Percentiles rank a stretch among this genome's conserved stretches.
Conservation (phyloP, 1,140 invertebrate genomes). For the Nasonia vitripennis region DNA sequence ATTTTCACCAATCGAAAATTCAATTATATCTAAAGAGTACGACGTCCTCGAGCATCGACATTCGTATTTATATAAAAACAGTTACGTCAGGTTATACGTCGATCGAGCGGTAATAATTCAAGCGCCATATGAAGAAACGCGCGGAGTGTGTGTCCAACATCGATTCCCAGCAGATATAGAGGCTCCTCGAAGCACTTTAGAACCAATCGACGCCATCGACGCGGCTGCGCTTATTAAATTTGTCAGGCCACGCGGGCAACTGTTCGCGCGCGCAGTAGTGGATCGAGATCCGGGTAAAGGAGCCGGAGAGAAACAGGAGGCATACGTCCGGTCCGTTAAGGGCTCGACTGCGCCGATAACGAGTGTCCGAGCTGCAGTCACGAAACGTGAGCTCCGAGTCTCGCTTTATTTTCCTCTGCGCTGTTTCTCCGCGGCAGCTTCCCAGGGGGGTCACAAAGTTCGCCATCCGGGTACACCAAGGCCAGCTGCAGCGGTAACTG, state of each 20-base stretch:
- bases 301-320: slow-evolving; percentile 37
- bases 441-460: slow-evolving; percentile 60
- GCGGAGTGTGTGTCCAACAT: too few relatives aligned
- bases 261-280: background rate
- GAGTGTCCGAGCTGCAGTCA: slow-evolving; percentile 50
- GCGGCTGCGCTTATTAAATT: slow-evolving; percentile 36
- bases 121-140: too few relatives aligned
- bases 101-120: too few relatives aligned
- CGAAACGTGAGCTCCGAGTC: slow-evolving; percentile 45
- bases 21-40: too few relatives aligned
- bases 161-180: background rate
- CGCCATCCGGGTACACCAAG: slow-evolving; percentile 50
- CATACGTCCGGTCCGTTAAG: slow-evolving; percentile 25
- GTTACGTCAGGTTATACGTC: too few relatives aligned
- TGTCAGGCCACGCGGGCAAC: background rate
- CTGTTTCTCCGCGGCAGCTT: slow-evolving; percentile 31
- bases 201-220: background rate
- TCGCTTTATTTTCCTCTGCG: slow-evolving; percentile 16
- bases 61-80: too few relatives aligned
- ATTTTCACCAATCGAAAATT: too few relatives aligned
- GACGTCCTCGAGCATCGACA: too few relatives aligned
- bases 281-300: background rate
- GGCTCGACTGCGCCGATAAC: slow-evolving; percentile 53
- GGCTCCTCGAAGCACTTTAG: too few relatives aligned
- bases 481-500: slow-evolving; percentile 52